Evolutionary conservation across 1,140 invertebrate species (phyloP).

Genomic region (Aphis craccivora): DNA sequence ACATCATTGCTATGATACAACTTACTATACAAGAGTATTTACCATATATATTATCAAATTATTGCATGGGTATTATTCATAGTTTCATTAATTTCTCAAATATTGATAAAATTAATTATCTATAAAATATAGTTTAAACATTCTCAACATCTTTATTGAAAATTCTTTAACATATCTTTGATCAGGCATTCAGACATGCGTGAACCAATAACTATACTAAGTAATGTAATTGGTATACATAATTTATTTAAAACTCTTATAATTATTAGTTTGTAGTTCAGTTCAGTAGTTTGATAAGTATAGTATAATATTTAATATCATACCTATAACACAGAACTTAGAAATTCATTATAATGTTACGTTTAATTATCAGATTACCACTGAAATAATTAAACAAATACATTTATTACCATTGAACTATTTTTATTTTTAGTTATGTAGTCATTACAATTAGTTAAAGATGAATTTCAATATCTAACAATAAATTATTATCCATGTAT

Average conservation of each 20-base stretch:
- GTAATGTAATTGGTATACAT: neutral
- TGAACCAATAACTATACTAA: too few species aligned
- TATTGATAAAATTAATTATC: neutral
- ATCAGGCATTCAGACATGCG: too few species aligned
- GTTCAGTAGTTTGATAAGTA: neutral
- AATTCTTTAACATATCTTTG: too few species aligned
- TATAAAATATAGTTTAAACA: neutral
- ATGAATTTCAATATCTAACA: neutral
- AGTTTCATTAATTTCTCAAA: neutral
- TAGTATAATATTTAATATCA: neutral
- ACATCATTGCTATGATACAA: too few species aligned
- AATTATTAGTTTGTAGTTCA: neutral
- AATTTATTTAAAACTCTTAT: neutral
- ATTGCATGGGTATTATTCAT: too few species aligned
- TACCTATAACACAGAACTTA: too few species aligned
- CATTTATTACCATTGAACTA: neutral
- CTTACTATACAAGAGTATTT: too few species aligned
- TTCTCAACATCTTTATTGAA: neutral
- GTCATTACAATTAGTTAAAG: neutral
- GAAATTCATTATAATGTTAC: too few species aligned
- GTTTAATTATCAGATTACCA: too few species aligned
- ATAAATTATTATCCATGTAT: neutral
- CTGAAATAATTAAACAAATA: neutral
- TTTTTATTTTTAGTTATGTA: neutral
- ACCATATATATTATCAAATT: too few species aligned